Evolutionary conservation across 2,888 invertebrate species (phyloP).

Genomic region (Drosophila aldrichi): DNA sequence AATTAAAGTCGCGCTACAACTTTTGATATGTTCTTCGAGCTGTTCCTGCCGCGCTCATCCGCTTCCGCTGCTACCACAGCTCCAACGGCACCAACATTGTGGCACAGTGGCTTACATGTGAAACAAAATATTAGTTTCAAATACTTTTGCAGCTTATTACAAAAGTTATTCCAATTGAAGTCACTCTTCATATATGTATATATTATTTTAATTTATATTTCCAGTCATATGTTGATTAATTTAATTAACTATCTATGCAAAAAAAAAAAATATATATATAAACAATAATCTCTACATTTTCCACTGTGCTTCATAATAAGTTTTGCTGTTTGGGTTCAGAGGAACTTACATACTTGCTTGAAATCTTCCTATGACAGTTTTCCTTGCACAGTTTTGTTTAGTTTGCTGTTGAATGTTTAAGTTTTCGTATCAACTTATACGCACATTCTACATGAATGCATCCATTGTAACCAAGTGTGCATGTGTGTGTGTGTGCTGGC

Average conservation of each 20-base stretch:
- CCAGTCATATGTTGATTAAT: neutral
- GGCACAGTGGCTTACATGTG: conserved; percentile 35
- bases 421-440: conserved; percentile 74
- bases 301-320: conserved; percentile 60
- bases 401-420: conserved; percentile 77
- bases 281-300: too few relatives aligned
- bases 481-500: conserved; percentile 16
- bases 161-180: neutral
- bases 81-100: conserved; percentile 16
- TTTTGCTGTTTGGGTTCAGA: conserved; percentile 61
- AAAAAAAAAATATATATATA: too few relatives aligned
- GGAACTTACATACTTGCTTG: conserved; percentile 69
- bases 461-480: conserved; percentile 28
- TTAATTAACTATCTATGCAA: too few relatives aligned
- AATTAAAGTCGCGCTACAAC: conserved; percentile 79
- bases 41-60: conserved; percentile 70
- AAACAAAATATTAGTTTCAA: neutral
- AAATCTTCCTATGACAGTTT: conserved; percentile 77
- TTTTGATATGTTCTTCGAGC: conserved; percentile 75
- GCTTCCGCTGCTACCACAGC: conserved; percentile 53
- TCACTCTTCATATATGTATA: neutral
- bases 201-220: too few relatives aligned
- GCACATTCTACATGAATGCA: conserved; percentile 68
- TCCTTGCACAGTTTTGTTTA: conserved; percentile 72
- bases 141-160: conserved; percentile 10